Percentiles rank a stretch among this genome's conserved stretches.
phyloP scores from a whole-genome alignment of 2,888 invertebrate genomes.

The Zaprionus bogoriensis region DNA sequence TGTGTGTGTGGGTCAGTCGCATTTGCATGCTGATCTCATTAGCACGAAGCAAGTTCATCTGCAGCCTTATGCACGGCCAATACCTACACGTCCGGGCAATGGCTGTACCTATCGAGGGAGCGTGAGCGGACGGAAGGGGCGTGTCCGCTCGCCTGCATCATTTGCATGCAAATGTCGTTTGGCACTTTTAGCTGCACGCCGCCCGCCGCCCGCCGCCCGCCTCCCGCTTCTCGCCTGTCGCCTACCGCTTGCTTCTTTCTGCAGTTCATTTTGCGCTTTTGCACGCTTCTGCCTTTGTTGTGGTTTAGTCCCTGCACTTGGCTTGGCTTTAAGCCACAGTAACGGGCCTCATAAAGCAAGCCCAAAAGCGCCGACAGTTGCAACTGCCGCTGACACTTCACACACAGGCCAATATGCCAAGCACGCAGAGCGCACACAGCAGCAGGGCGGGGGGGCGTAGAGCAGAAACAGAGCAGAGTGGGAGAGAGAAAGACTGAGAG shows the following conservation, averaged over 20 bases:
- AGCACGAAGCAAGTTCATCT: conserved; percentile 73
- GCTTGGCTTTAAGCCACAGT: conserved; percentile 56
- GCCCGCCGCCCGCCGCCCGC: conserved; percentile 1
- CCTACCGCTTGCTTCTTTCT: conserved; percentile 5
- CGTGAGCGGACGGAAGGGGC: no score
- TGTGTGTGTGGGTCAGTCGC: conserved; percentile 1
- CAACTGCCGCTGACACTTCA: conserved; percentile 71
- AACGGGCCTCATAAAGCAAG: conserved; percentile 64
- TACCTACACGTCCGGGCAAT: conserved; percentile 42
- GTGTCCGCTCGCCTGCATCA: conserved; percentile 66
- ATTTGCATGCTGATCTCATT: conserved; percentile 76
- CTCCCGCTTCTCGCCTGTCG: not conserved
- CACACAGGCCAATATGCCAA: conserved; percentile 64
- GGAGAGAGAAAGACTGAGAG: not conserved
- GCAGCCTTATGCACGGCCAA: conserved; percentile 39
- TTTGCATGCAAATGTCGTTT: conserved; percentile 78
- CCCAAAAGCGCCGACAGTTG: conserved; percentile 62
- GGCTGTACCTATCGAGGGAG: conserved; percentile 47
- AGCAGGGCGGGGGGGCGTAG: no score
- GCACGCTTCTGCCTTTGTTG: conserved; percentile 74
- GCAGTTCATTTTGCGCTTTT: conserved; percentile 65
- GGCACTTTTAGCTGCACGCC: conserved; percentile 61
- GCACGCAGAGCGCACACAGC: conserved; percentile 58
- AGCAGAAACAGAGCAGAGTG: no score
- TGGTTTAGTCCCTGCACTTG: conserved; percentile 64